phyloP scores from a whole-genome alignment of 2,797 vertebrate genomes.

The Pogoniulus pusillus region DNA sequence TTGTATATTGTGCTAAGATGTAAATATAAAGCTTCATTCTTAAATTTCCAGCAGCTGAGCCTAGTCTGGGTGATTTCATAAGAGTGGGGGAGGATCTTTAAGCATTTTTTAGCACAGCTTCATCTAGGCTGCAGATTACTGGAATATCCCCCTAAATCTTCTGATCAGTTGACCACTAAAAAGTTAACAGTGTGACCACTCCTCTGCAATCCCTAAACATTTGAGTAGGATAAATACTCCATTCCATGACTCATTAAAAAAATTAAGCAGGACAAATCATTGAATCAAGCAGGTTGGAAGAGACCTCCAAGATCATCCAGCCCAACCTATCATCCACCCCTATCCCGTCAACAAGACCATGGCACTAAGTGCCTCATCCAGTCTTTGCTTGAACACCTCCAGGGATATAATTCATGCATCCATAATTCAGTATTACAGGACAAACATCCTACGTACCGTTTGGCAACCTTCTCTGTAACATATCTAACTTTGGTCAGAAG shows the following conservation, averaged over 20 bases:
- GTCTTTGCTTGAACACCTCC: no score
- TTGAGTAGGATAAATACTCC: neutral
- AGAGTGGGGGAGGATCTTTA: no score
- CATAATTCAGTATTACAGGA: neutral
- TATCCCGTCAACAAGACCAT: no score
- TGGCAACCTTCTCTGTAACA: constrained; percentile 79
- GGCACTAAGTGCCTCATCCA: no score
- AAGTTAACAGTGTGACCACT: neutral
- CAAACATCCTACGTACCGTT: constrained; percentile 66
- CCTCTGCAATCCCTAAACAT: neutral
- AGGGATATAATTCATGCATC: no score
- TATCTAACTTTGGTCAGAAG: constrained; percentile 94
- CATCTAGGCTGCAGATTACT: neutral
- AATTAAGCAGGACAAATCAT: neutral
- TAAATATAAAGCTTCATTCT: no score
- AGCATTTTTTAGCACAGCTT: neutral
- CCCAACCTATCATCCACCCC: no score
- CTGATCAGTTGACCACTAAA: neutral
- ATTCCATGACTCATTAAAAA: neutral
- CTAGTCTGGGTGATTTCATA: no score
- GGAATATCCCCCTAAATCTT: neutral
- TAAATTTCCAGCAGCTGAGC: no score
- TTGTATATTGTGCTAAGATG: no score
- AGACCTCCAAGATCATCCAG: no score
- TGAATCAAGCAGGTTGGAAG: no score